phyloP scores from a whole-genome alignment of 2,113 vertebrate genomes.

The Ctenodactylus gundi region DNA sequence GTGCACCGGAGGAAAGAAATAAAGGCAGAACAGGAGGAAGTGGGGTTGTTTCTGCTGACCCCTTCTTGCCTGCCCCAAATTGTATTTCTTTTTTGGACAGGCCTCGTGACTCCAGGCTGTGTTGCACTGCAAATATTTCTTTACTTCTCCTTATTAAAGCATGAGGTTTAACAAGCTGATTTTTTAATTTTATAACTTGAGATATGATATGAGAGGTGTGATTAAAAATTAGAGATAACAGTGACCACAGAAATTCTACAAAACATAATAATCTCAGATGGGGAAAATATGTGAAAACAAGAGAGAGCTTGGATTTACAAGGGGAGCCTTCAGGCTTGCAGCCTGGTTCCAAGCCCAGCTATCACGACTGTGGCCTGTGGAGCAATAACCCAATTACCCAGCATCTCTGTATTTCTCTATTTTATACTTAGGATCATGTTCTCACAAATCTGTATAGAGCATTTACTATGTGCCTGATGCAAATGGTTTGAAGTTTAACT shows the following conservation, averaged over 20 bases:
- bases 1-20: fast-evolving
- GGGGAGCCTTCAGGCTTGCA: not conserved
- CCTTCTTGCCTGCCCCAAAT: too few species aligned
- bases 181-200: not conserved
- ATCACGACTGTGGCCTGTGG: fast-evolving
- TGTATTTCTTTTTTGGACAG: not conserved
- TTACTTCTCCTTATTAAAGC: not conserved
- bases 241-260: too few species aligned
- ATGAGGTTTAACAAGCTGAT: not conserved
- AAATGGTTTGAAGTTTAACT: not conserved
- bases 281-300: not conserved
- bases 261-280: not conserved
- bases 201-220: not conserved
- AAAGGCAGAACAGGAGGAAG: not conserved
- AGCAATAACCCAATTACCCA: not conserved
- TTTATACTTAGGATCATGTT: not conserved
- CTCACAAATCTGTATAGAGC: not conserved
- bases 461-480: not conserved
- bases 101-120: not conserved
- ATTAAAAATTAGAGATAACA: not conserved
- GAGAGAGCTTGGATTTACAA: not conserved
- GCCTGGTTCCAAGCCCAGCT: not conserved
- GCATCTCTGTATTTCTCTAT: not conserved
- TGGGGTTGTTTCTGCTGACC: not conserved
- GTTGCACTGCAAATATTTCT: not conserved